These are phyloP conservation scores for Corvus cornix DNA, from an alignment of 2,113 vertebrate species.

Conservation along the genomic window DNA sequence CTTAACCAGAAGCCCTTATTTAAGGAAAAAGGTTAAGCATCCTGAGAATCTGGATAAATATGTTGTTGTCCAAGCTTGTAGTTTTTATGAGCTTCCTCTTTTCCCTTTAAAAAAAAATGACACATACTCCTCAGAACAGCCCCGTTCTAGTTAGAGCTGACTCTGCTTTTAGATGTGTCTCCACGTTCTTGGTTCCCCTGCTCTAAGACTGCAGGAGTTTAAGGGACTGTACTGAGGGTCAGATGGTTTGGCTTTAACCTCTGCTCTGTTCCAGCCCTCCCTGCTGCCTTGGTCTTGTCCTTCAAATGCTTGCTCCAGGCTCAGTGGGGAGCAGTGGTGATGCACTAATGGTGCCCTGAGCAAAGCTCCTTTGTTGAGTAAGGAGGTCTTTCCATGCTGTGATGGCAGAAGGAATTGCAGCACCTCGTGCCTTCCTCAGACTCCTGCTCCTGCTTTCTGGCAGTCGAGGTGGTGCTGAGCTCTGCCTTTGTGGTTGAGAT, in stretches of 20 bases:
- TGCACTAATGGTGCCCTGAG: not conserved
- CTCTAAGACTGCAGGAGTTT: accelerated
- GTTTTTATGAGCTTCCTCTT: not conserved
- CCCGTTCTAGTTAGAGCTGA: not conserved
- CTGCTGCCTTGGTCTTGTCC: not conserved
- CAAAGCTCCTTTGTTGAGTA: not conserved
- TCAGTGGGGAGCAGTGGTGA: not conserved
- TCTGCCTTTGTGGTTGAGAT: not conserved
- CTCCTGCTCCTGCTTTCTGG: not conserved
- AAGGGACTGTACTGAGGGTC: not conserved
- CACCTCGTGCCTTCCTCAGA: not conserved
- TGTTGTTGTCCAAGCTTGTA: not conserved
- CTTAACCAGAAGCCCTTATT: not conserved
- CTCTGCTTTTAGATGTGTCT: not conserved
- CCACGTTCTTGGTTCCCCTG: not conserved
- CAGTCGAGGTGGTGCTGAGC: not conserved
- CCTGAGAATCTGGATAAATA: not conserved
- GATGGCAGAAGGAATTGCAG: not conserved
- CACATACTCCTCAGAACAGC: not conserved
- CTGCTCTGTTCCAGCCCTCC: not conserved
- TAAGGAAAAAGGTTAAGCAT: not conserved
- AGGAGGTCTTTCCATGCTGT: not conserved
- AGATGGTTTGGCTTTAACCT: not conserved
- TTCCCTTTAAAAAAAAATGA: not conserved
- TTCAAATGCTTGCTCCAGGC: not conserved